Evolutionary conservation across 2,797 vertebrate species (phyloP).

Genomic region (Enteromius fasciolatus): DNA sequence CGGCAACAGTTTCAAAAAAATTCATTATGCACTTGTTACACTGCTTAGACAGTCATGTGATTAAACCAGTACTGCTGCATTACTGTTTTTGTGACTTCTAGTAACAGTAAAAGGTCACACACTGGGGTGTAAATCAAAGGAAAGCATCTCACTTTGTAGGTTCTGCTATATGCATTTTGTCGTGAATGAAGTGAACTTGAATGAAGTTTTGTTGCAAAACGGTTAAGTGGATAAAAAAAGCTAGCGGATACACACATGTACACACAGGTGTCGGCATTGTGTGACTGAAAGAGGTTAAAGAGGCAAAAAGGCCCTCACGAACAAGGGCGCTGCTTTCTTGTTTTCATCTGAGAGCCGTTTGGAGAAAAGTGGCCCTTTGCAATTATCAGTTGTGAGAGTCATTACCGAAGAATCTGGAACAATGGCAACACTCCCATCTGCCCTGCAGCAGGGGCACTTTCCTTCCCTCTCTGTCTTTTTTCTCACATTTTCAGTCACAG

Average conservation of each 20-base stretch:
- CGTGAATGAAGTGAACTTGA: background rate
- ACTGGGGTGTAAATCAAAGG: background rate
- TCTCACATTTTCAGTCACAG: constrained; percentile 37
- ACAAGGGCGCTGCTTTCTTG: background rate
- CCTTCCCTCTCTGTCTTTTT: constrained; percentile 7
- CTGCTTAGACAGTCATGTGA: constrained; percentile 22
- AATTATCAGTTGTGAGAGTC: constrained; percentile 74
- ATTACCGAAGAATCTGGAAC: constrained; percentile 77
- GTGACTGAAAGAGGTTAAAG: constrained; percentile 10
- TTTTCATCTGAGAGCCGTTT: constrained; percentile 28
- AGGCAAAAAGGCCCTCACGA: background rate
- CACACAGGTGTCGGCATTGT: constrained; percentile 17
- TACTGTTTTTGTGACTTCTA: background rate
- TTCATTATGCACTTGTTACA: background rate
- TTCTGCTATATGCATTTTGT: background rate
- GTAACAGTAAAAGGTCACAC: background rate
- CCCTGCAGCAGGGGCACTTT: constrained; percentile 60
- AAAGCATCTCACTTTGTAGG: background rate
- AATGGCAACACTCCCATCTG: constrained; percentile 66
- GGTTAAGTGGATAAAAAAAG: background rate
- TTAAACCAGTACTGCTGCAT: constrained; percentile 37
- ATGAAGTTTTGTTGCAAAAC: background rate
- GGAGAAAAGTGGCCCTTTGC: constrained; percentile 65
- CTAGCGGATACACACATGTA: background rate
- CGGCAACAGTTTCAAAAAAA: background rate